A percentile compares a stretch with the other conserved stretches of the same genome.
Conservation (phyloP, 2,888 invertebrate species). For the Melanotus villosus region DNA sequence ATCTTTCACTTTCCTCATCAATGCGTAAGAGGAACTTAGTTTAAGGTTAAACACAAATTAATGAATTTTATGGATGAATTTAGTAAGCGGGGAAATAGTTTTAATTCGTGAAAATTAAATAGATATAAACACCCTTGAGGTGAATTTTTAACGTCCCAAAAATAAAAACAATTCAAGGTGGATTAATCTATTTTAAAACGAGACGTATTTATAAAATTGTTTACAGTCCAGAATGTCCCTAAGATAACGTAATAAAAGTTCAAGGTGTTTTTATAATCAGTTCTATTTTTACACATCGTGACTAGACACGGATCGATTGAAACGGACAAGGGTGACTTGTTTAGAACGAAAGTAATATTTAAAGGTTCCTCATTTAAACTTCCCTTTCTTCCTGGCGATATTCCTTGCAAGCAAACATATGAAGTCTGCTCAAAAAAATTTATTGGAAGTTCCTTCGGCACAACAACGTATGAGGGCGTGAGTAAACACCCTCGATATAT, state of each 20-base stretch:
- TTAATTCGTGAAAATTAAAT: too few species aligned
- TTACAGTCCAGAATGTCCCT: slow-evolving; percentile 20
- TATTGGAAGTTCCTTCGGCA: slow-evolving; percentile 11
- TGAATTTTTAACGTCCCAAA: neutral
- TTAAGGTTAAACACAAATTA: too few species aligned
- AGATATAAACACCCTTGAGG: too few species aligned
- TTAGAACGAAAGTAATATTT: neutral
- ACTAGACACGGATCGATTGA: slow-evolving; percentile 26
- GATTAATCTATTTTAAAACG: slow-evolving; percentile 5
- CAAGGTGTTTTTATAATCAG: slow-evolving; percentile 36
- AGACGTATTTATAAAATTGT: slow-evolving; percentile 20
- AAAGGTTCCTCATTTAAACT: neutral
- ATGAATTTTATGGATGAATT: too few species aligned
- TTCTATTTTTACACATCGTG: slow-evolving; percentile 35
- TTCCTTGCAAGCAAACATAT: neutral
- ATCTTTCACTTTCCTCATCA: too few species aligned
- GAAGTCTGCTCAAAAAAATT: neutral
- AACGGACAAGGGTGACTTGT: slow-evolving; percentile 6
- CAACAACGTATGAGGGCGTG: neutral
- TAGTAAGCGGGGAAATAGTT: too few species aligned
- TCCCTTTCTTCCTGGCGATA: neutral
- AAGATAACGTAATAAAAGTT: slow-evolving; percentile 32
- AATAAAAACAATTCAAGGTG: slow-evolving; percentile 4
- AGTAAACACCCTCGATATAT: slow-evolving; percentile 10
- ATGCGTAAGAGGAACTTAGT: too few species aligned